Evolutionary conservation across 2,888 invertebrate species (phyloP), one percentile per base, ranked within the genome.

Genomic region (Acanthosoma haemorrhoidale): DNA sequence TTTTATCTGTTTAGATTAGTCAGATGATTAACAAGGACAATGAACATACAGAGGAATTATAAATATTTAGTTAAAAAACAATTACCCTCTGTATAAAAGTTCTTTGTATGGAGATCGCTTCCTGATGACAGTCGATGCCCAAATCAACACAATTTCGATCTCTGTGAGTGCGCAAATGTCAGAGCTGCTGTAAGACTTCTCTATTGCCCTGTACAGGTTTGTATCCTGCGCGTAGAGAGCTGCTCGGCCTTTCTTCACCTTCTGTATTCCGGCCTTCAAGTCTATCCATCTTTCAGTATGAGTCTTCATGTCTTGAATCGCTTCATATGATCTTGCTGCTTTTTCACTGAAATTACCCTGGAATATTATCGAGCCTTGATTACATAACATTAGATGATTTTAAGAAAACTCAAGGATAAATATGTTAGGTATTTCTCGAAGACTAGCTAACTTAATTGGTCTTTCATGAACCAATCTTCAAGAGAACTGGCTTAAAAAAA

Each of bases 191-290:
- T 73, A 74, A 2, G 68, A 61, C 15, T 72, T 70, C 32, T 73
- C 71, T 16, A 75, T 72, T 4, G 68, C 66, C 9, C 63, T 57
- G 58, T 72, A 74, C 11, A 75, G 38, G 38, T 71, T 74, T 9
- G 71, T 70, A 34, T 73, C 74, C 43, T 72, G 72, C 11, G 72
- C 70, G 16, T 74, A 75, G n/a, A 75, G 68, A 16, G 75, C 75
- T 38, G 68, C 61, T 36, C 66, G 67, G 38, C 68, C 72, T 29
- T 64, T 68, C 32, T 70, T 34, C 61, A 75, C 71, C 16, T 32
- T 69, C 31, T 72, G 58, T 25, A 74, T 66, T 15, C 73, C 75
- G 8, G 36, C 21, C 11, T 38, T 70, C 11, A 71, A 34, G 13
- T 71, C 68, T 43, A 74, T 70, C 34, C 72, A 71, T 38, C 73